phyloP scores from a whole-genome alignment of 2,888 invertebrate genomes.

The Agrotis puta region DNA sequence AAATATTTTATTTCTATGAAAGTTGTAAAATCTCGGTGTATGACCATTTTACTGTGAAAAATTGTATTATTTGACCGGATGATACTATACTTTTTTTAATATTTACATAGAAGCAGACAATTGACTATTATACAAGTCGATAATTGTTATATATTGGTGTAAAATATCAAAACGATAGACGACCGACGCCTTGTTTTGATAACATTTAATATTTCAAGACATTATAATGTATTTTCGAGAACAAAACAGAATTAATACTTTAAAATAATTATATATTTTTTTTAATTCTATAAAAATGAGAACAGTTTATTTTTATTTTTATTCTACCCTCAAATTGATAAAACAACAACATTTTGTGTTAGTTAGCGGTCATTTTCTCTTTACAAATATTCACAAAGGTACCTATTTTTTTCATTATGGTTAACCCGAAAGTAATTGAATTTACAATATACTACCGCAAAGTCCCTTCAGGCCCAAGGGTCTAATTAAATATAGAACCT shows the following conservation, averaged over 20 bases:
- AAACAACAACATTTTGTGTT: neutral
- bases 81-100: neutral
- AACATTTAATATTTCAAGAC: neutral
- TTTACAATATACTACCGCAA: neutral
- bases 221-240: neutral
- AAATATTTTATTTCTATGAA: too few relatives aligned
- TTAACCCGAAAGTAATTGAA: neutral
- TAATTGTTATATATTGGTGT: too few relatives aligned
- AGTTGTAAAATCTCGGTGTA: neutral
- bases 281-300: too few relatives aligned
- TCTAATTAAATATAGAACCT: conserved; percentile 38
- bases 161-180: neutral
- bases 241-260: neutral
- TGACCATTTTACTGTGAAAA: neutral
- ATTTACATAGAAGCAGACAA: neutral
- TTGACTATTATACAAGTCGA: neutral
- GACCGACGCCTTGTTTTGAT: neutral
- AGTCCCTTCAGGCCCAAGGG: neutral
- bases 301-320: too few relatives aligned
- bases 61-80: neutral
- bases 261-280: too few relatives aligned
- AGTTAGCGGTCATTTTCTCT: neutral
- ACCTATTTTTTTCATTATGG: neutral
- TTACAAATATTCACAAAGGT: neutral
- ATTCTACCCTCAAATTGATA: too few relatives aligned